Conservation (phyloP, 2,888 invertebrate genomes). For the Apantesis nais region DNA sequence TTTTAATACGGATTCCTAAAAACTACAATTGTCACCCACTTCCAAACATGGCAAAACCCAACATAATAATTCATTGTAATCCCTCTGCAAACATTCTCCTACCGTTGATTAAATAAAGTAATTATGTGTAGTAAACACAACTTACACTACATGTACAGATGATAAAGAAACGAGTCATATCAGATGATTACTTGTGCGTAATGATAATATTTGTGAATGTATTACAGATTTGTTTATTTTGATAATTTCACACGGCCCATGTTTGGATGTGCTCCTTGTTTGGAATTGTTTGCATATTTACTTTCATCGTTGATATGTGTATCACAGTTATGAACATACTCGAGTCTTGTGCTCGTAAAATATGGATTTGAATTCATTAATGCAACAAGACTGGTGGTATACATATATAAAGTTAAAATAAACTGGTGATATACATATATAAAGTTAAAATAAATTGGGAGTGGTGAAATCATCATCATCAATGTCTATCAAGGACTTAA, state of each 20-base stretch:
- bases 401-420: background rate
- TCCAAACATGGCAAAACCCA: conserved; percentile 5
- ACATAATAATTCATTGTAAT: conserved; percentile 5
- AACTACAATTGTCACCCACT: background rate
- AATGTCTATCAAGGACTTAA: background rate
- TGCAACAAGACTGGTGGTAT: background rate
- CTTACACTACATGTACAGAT: conserved; percentile 4
- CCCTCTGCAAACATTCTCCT: background rate
- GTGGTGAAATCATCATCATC: background rate
- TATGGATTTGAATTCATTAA: conserved; percentile 1
- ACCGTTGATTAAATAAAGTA: conserved; percentile 10
- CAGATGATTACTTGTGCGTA: conserved; percentile 11
- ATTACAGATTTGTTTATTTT: conserved; percentile 10
- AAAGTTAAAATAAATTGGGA: background rate
- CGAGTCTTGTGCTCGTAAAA: background rate
- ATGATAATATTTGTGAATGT: conserved; percentile 15
- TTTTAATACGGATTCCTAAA: background rate
- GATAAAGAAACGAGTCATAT: conserved; percentile 15
- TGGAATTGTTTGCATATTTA: conserved; percentile 9
- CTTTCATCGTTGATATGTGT: conserved; percentile 5
- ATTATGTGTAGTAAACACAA: conserved; percentile 6
- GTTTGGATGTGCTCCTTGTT: conserved; percentile 18
- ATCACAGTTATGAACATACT: background rate
- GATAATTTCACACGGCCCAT: conserved; percentile 18
- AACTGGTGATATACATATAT: background rate